These are phyloP conservation scores for Drosophila guanche DNA, from an alignment of 1,140 invertebrate species.

Conservation along the genomic window DNA sequence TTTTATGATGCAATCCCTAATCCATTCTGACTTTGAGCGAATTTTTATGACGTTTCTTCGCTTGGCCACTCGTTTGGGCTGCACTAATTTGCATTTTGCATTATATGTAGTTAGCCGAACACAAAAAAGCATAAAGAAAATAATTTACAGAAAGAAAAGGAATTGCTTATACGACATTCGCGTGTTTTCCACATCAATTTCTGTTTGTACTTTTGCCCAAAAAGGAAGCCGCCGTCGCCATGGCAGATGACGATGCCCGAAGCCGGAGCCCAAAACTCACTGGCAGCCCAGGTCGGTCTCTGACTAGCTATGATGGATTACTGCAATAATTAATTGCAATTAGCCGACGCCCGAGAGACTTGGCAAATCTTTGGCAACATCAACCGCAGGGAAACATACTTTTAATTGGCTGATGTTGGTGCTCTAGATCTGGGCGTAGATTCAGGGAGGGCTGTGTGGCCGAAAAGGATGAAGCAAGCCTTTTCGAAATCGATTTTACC, in stretches of 20 bases:
- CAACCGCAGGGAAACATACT: conserved; percentile 14
- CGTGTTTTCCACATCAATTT: conserved; percentile 53
- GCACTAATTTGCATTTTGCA: conserved; percentile 71
- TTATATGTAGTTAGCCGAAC: conserved; percentile 43
- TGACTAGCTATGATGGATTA: conserved; percentile 68
- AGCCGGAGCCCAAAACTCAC: conserved; percentile 29
- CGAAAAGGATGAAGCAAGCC: too few relatives aligned
- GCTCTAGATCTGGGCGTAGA: background rate
- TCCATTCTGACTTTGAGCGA: conserved; percentile 45
- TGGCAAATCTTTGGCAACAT: conserved; percentile 29
- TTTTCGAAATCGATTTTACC: too few relatives aligned
- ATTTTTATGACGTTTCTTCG: conserved; percentile 25
- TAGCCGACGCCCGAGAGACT: conserved; percentile 46
- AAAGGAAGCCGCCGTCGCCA: conserved; percentile 59
- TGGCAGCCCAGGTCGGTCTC: background rate
- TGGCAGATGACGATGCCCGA: conserved; percentile 27
- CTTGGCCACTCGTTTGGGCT: conserved; percentile 15
- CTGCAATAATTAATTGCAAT: conserved; percentile 79
- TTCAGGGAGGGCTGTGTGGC: too few relatives aligned
- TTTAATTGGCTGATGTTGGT: conserved; percentile 17
- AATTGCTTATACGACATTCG: conserved; percentile 76
- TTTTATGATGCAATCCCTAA: conserved; percentile 52
- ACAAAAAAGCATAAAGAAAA: conserved; percentile 28
- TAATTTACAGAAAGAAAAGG: conserved; percentile 7
- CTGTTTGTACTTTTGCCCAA: conserved; percentile 39